Evolutionary conservation across 2,113 vertebrate genomes (phyloP).

Genomic region (Tapirus terrestris): DNA sequence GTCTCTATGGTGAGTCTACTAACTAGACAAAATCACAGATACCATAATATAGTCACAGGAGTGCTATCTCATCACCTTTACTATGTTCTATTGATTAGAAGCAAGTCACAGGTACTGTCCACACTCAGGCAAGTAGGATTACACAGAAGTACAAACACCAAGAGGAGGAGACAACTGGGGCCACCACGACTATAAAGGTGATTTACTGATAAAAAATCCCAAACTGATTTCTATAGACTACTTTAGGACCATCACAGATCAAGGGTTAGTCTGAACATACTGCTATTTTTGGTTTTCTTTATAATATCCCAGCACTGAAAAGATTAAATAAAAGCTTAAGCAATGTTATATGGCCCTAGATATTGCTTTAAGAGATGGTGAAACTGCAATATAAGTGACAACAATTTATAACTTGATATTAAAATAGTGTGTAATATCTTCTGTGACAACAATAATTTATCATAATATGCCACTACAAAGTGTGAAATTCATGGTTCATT

Average conservation of each 20-base stretch:
- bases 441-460: constrained; percentile 15
- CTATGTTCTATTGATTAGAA: background rate
- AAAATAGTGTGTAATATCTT: background rate
- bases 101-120: background rate
- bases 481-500: background rate
- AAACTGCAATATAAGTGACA: background rate
- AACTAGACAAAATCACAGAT: background rate
- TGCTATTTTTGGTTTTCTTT: constrained; percentile 18
- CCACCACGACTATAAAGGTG: background rate
- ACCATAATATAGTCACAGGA: background rate
- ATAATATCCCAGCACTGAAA: background rate
- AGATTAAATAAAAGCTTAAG: background rate
- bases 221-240: background rate
- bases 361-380: background rate
- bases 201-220: background rate
- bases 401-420: background rate
- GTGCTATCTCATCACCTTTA: background rate
- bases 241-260: background rate
- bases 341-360: background rate
- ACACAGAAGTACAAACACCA: background rate
- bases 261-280: background rate
- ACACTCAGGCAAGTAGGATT: background rate
- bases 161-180: background rate
- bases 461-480: background rate
- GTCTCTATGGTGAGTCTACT: background rate